Conservation (phyloP, 2,888 invertebrate genomes). For the Eilema caniola region DNA sequence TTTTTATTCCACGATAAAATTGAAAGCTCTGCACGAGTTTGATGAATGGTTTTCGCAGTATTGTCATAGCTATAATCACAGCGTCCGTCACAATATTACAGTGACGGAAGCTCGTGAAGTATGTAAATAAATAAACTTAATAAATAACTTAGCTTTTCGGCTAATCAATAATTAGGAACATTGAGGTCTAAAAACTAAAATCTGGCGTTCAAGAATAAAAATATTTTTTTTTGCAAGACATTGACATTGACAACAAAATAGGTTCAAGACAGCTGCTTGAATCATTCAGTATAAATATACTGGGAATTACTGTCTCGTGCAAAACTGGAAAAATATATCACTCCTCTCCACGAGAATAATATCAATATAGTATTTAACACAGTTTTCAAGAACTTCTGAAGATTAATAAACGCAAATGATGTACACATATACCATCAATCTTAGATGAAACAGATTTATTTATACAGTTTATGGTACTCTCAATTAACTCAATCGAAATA, state of each 20-base stretch:
- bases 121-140: too few species aligned
- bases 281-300: neutral
- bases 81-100: too few species aligned
- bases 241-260: neutral
- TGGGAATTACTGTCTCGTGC: neutral
- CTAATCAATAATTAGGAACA: too few species aligned
- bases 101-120: neutral
- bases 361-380: neutral
- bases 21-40: neutral
- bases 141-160: too few species aligned
- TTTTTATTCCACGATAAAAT: too few species aligned
- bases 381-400: neutral
- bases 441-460: slow-evolving; percentile 5
- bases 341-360: neutral
- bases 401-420: neutral
- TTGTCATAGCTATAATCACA: neutral
- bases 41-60: neutral
- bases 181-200: too few species aligned
- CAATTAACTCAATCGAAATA: neutral
- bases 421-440: neutral
- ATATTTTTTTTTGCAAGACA: neutral
- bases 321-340: neutral
- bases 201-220: too few species aligned
- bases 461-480: neutral
- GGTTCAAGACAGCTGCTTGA: slow-evolving; percentile 1